phyloP scores from a whole-genome alignment of 2,888 invertebrate species.

The Galerucella calmariensis region DNA sequence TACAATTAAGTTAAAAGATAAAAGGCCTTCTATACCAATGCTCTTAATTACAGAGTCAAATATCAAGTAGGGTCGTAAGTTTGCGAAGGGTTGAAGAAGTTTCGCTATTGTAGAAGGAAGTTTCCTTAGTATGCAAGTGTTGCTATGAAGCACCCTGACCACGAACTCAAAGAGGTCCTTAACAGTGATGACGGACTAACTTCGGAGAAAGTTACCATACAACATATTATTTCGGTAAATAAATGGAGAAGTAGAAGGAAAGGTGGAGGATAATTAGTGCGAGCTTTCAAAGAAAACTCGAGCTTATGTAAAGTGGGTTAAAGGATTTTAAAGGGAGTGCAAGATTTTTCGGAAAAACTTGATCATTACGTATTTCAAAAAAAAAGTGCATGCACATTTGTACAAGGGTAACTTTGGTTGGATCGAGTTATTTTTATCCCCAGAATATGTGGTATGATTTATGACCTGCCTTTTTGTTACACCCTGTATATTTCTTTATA shows the following conservation, averaged over 20 bases:
- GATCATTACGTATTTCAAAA: too few relatives aligned
- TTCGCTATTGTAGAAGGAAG: conserved; percentile 59
- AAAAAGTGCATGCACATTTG: too few relatives aligned
- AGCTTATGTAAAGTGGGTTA: not conserved
- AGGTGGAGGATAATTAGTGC: conserved; percentile 28
- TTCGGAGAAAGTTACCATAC: conserved; percentile 26
- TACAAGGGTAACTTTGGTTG: too few relatives aligned
- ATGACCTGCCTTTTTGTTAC: too few relatives aligned
- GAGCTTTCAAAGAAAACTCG: conserved; percentile 9
- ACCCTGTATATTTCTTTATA: too few relatives aligned
- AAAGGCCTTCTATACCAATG: conserved; percentile 38
- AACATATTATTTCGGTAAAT: conserved; percentile 32
- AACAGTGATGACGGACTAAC: conserved; percentile 41
- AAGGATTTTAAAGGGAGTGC: not conserved
- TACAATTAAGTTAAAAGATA: conserved; percentile 21
- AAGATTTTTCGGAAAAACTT: too few relatives aligned
- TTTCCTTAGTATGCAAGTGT: conserved; percentile 59
- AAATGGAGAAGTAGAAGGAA: conserved; percentile 25
- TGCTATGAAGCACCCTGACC: conserved; percentile 61
- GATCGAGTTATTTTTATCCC: too few relatives aligned
- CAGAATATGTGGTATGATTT: too few relatives aligned
- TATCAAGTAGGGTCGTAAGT: conserved; percentile 58
- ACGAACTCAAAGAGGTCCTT: conserved; percentile 51
- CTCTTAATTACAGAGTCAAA: conserved; percentile 59
- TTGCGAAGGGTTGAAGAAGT: conserved; percentile 59